phyloP scores from a whole-genome alignment of 2,113 vertebrate species.

The Varanus komodoensis region DNA sequence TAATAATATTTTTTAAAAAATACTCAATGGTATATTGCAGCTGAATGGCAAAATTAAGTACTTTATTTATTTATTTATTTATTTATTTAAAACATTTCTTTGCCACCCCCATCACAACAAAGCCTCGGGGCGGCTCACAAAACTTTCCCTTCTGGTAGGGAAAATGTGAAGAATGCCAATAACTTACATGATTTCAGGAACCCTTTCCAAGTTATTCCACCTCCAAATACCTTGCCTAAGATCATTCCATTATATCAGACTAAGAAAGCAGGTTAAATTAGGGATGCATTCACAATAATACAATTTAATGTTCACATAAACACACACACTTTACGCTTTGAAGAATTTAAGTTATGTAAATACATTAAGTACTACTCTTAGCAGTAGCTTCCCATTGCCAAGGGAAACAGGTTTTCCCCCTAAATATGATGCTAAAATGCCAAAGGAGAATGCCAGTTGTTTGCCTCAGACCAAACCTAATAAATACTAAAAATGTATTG shows the following conservation, averaged over 20 bases:
- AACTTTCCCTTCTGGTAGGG: slow-evolving; percentile 5
- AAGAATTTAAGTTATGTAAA: slow-evolving; percentile 57
- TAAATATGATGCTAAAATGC: slow-evolving; percentile 44
- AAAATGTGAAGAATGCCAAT: slow-evolving; percentile 27
- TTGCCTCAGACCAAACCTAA: slow-evolving; percentile 43
- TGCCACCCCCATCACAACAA: too few relatives aligned
- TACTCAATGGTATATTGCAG: slow-evolving; percentile 27
- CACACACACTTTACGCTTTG: slow-evolving; percentile 45
- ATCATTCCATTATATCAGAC: slow-evolving; percentile 1
- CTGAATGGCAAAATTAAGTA: slow-evolving; percentile 23
- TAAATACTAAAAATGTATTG: slow-evolving; percentile 31
- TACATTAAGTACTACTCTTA: slow-evolving; percentile 46
- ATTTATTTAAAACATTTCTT: too few relatives aligned
- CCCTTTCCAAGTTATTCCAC: neutral
- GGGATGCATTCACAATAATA: slow-evolving; percentile 33
- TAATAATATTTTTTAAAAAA: slow-evolving; percentile 25
- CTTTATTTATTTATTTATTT: too few relatives aligned
- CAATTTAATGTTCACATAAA: slow-evolving; percentile 24
- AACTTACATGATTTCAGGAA: fast-evolving
- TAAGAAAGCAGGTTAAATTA: slow-evolving; percentile 42
- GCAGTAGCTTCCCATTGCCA: slow-evolving; percentile 50
- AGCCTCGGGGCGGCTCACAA: too few relatives aligned
- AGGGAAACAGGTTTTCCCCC: slow-evolving; percentile 50
- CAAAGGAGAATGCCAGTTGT: slow-evolving; percentile 42
- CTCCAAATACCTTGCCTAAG: neutral